phyloP scores from a whole-genome alignment of 2,888 invertebrate genomes.

The Lypha dubia region DNA sequence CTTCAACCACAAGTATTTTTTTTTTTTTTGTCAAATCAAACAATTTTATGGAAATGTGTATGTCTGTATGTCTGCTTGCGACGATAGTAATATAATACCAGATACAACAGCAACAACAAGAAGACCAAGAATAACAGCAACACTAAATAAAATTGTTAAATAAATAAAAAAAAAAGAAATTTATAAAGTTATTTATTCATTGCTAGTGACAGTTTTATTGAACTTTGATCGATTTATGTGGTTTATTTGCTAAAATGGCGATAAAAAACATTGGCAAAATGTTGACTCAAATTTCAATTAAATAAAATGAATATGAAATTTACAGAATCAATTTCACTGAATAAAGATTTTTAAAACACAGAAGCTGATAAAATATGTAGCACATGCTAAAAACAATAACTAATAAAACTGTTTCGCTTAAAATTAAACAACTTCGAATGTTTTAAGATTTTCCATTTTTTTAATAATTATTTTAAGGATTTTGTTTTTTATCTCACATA shows the following conservation, averaged over 20 bases:
- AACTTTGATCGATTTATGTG: conserved; percentile 75
- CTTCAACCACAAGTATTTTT: background rate
- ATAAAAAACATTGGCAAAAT: conserved; percentile 35
- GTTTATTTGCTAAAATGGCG: conserved; percentile 61
- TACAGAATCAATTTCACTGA: background rate
- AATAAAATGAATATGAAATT: conserved; percentile 33
- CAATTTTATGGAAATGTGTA: background rate
- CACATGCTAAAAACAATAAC: background rate
- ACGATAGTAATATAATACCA: conserved; percentile 13
- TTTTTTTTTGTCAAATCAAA: background rate
- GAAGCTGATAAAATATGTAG: background rate
- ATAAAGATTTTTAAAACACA: background rate
- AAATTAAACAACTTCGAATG: too few relatives aligned
- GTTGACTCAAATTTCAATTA: conserved; percentile 52
- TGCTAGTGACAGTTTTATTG: conserved; percentile 73
- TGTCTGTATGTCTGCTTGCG: background rate
- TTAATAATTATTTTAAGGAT: too few relatives aligned
- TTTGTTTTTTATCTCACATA: too few relatives aligned
- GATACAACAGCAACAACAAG: background rate
- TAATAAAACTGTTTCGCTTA: too few relatives aligned
- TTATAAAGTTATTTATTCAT: conserved; percentile 53
- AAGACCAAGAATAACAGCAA: background rate
- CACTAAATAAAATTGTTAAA: conserved; percentile 39
- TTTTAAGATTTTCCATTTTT: too few relatives aligned
- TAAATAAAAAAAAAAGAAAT: conserved; percentile 34